Evolutionary conservation across 2,797 vertebrate species (phyloP), one percentile per base, ranked within the genome.

Genomic region (Hipposideros larvatus): DNA sequence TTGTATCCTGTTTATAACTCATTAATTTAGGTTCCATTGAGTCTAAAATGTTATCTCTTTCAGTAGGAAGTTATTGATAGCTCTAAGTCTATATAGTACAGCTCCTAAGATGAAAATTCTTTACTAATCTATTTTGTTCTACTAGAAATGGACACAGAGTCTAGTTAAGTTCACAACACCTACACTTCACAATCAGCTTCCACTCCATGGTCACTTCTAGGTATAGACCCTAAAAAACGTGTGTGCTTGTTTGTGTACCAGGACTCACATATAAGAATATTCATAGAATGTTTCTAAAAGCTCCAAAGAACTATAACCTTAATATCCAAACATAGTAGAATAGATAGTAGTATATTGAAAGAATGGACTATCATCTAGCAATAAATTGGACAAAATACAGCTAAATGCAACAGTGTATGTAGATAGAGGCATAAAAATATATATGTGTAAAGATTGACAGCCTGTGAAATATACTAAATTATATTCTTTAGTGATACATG

Each of bases 1-100:
- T 95, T 87, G 71, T 89, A 91, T 95, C 75, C 93, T 96, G 73
- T 96, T 91, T 95, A 93, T 97, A 95, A 90, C 46, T 94, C 55
- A 85, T 95, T 95, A 84, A 82, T 90, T 93, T 61, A 70, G 48
- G 71, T 95, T 91, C 87, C 82, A 28, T 51, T 78, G 73, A 95
- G 26, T 92, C 73, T 96, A 85, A 96, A 55, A 77, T 92, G 84
- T 85, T 63, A 11, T 94, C 18, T 89, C 28, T 83, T 77, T 71
- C 51, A 86, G 73, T 90, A 92, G 89, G 43, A 93, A 22, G n/a
- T 91, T 93, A 96, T 95, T 77, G 80, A 93, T 92, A 95, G 83
- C 19, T 84, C 22, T 55, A 53, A 89, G 37, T 63, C 43, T 86
- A 9, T 55, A 57, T 53, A 90, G 37, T 83, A 48, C 24, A 89